Evolutionary conservation across 2,113 vertebrate genomes (phyloP), one percentile per base, ranked within the genome.

Genomic region (Andinoacara biseriatus): DNA sequence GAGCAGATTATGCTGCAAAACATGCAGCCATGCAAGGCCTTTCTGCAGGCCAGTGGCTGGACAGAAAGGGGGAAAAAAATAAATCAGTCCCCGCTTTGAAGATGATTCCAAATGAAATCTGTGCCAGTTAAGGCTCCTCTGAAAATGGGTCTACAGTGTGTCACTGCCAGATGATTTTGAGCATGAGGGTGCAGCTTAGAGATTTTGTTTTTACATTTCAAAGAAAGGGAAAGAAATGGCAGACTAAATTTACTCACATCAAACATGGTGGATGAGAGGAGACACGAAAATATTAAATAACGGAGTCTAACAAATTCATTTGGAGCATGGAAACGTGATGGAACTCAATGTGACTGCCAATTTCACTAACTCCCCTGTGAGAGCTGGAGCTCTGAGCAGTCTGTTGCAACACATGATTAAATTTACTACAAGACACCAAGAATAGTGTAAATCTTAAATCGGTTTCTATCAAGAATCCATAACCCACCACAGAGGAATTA

Each of bases 51-150:
- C 65, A 43, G 76, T 87, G 74, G 81, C 83, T 76, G 78, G 61
- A 78, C 54, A 61, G 40, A 60, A 38, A 77, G 40, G 13, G 22
- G 14, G 59, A 3, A 22, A 78, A 54, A 4, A 22, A 78, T 46
- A 58, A 65, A 82, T 81, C 81, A 65, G 80, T 31, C 7, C 65
- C 65, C 74, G 74, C 83, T 94, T 94, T 94, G 92, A 93, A 93
- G 84, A 90, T 59, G 81, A 87, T 85, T 93, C 92, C 92, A 94
- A 84, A 74, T 84, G 82, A 85, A 91, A 74, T 83, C 75, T 78
- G 83, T 88, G 91, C 86, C 89, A 91, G 89, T 87, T 89, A 87
- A 85, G 43, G 90, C 85, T 91, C 78, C 83, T 90, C 85, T 90
- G 81, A 87, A 89, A 91, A 78, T 81, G 82, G 63, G 76, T 83